Evolutionary conservation across 2,888 invertebrate genomes (phyloP).

Genomic region (Matsumyia berberina): DNA sequence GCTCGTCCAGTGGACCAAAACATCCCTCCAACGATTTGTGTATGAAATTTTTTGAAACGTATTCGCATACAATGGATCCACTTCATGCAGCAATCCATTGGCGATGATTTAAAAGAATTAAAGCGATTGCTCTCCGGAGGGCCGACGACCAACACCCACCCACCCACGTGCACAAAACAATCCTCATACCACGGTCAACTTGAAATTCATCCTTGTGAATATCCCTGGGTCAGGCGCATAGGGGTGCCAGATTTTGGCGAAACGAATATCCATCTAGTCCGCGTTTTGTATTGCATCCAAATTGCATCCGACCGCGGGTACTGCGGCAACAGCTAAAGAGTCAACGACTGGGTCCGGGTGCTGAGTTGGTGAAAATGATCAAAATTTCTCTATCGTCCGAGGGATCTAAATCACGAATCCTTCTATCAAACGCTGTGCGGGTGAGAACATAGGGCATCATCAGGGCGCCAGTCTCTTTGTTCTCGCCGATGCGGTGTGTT

Average conservation of each 20-base stretch:
- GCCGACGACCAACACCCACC: constrained; percentile 1
- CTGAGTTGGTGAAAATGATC: constrained; percentile 15
- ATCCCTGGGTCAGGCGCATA: constrained; percentile 1
- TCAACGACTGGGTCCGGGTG: constrained; percentile 34
- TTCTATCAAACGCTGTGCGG: constrained; percentile 44
- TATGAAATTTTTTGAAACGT: background rate
- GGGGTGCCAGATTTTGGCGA: constrained; percentile 29
- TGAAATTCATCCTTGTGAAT: constrained; percentile 29
- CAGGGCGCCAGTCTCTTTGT: constrained; percentile 27
- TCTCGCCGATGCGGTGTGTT: constrained; percentile 7
- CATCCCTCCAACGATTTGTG: background rate
- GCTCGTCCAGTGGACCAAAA: background rate
- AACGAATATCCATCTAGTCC: constrained; percentile 37
- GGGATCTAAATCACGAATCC: constrained; percentile 44
- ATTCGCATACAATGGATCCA: background rate
- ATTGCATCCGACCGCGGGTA: constrained; percentile 25
- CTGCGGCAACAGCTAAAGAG: constrained; percentile 51
- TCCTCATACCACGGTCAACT: background rate
- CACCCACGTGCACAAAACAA: background rate
- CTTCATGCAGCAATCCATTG: constrained; percentile 33
- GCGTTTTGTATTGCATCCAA: constrained; percentile 20
- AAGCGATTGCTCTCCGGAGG: constrained; percentile 35
- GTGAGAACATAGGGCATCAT: constrained; percentile 25
- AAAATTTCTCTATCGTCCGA: background rate
- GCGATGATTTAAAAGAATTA: constrained; percentile 36